These are phyloP conservation scores for Lepidurus packardi DNA, from an alignment of 1,140 invertebrate genomes.

Conservation along the genomic window DNA sequence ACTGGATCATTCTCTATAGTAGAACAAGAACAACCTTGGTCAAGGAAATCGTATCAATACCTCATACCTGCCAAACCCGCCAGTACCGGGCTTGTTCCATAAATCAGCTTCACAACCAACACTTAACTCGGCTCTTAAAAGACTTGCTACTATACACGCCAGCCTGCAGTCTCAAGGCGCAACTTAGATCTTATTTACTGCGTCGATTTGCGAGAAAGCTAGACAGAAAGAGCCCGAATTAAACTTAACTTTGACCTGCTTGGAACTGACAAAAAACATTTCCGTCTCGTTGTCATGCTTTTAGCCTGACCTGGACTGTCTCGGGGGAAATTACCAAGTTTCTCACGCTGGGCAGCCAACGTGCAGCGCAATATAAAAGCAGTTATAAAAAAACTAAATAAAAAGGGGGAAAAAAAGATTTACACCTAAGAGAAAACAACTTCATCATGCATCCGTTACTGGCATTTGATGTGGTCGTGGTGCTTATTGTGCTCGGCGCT, in stretches of 20 bases:
- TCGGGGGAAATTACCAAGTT: conserved; percentile 7
- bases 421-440: not conserved
- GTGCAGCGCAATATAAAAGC: not conserved
- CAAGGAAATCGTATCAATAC: conserved; percentile 8
- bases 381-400: not conserved
- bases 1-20: not conserved
- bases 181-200: not conserved
- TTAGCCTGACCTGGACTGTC: not conserved
- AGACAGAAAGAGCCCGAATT: not conserved
- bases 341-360: not conserved
- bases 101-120: not conserved
- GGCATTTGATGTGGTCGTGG: conserved; percentile 31
- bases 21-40: not conserved
- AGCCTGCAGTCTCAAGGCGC: not conserved
- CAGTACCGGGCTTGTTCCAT: not conserved
- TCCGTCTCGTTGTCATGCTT: conserved; percentile 1
- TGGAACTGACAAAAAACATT: not conserved
- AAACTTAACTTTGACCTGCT: not conserved
- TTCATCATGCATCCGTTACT: conserved; percentile 29
- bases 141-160: not conserved
- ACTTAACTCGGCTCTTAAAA: not conserved
- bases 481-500: conserved; percentile 27
- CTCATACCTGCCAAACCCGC: conserved; percentile 9
- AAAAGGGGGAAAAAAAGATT: not conserved
- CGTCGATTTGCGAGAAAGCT: not conserved